A percentile compares a stretch with the other conserved stretches of the same genome.
Evolutionary conservation across 1,140 invertebrate genomes (phyloP).

Genomic region (Grapholita molesta): DNA sequence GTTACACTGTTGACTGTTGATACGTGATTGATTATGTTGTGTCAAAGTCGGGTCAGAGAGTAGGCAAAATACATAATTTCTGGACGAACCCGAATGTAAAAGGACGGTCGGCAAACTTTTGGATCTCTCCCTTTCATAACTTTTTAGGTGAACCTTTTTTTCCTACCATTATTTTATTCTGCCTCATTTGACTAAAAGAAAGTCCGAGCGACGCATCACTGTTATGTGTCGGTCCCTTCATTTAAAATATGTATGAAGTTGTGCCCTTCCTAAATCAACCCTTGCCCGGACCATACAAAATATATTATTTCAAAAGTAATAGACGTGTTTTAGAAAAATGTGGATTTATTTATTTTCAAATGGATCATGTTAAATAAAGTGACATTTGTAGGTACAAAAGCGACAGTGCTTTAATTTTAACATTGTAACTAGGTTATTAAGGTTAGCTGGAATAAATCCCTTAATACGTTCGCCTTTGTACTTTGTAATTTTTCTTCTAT

Average conservation of each 20-base stretch:
- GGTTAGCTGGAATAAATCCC: too few relatives aligned
- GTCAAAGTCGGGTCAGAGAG: too few relatives aligned
- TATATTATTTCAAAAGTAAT: conserved; percentile 2
- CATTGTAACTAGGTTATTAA: too few relatives aligned
- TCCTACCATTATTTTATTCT: conserved; percentile 66
- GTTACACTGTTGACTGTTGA: too few relatives aligned
- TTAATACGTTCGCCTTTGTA: too few relatives aligned
- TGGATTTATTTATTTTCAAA: background rate
- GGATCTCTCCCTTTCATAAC: conserved; percentile 62
- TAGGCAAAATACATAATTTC: too few relatives aligned
- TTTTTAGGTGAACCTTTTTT: conserved; percentile 67
- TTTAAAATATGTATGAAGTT: conserved; percentile 71
- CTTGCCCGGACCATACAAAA: conserved; percentile 9
- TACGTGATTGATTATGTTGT: too few relatives aligned
- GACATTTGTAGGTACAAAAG: too few relatives aligned
- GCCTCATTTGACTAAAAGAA: conserved; percentile 69
- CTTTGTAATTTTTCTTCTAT: too few relatives aligned
- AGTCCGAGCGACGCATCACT: conserved; percentile 49
- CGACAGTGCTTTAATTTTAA: too few relatives aligned
- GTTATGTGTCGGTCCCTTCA: conserved; percentile 44
- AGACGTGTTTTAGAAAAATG: background rate
- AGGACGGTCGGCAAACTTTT: conserved; percentile 56
- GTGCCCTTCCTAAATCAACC: conserved; percentile 32
- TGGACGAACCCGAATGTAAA: too few relatives aligned
- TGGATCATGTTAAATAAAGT: too few relatives aligned